Evolutionary conservation across 2,888 invertebrate genomes (phyloP).

Genomic region (Chironomus tentans): DNA sequence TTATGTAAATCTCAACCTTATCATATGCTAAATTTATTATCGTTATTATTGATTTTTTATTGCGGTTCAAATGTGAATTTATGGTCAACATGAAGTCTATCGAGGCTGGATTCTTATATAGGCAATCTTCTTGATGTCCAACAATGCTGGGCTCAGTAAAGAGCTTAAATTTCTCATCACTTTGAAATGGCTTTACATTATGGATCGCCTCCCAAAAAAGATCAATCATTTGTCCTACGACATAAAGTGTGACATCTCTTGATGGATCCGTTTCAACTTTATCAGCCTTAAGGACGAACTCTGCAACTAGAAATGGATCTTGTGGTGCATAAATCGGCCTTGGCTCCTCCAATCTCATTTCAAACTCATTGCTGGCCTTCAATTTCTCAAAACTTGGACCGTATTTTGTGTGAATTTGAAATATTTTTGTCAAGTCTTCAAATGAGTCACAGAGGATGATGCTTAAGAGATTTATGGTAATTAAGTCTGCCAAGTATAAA

Average conservation of each 20-base stretch:
- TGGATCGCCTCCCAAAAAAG: slow-evolving; percentile 60
- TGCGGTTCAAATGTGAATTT: neutral
- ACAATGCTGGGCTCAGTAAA: slow-evolving; percentile 52
- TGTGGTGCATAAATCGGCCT: slow-evolving; percentile 42
- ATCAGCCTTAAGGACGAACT: slow-evolving; percentile 50
- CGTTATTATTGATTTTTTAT: slow-evolving; percentile 45
- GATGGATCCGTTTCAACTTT: slow-evolving; percentile 45
- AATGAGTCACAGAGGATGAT: slow-evolving; percentile 55
- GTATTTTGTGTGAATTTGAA: slow-evolving; percentile 47
- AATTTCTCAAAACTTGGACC: slow-evolving; percentile 45
- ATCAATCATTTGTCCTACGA: slow-evolving; percentile 51
- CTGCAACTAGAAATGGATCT: slow-evolving; percentile 45
- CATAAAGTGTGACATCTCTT: slow-evolving; percentile 46
- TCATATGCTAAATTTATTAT: slow-evolving; percentile 53
- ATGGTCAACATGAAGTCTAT: slow-evolving; percentile 8
- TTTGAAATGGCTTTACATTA: slow-evolving; percentile 60
- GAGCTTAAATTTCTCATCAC: slow-evolving; percentile 57
- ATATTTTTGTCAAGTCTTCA: slow-evolving; percentile 46
- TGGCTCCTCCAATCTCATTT: slow-evolving; percentile 36
- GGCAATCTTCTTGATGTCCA: slow-evolving; percentile 8
- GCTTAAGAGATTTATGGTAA: slow-evolving; percentile 60
- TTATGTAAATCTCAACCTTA: slow-evolving; percentile 52
- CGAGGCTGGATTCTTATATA: neutral
- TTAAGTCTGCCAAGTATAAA: slow-evolving; percentile 61
- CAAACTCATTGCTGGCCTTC: slow-evolving; percentile 41